Conservation (phyloP, 2,888 invertebrate species). For the Limnephilus lunatus region DNA sequence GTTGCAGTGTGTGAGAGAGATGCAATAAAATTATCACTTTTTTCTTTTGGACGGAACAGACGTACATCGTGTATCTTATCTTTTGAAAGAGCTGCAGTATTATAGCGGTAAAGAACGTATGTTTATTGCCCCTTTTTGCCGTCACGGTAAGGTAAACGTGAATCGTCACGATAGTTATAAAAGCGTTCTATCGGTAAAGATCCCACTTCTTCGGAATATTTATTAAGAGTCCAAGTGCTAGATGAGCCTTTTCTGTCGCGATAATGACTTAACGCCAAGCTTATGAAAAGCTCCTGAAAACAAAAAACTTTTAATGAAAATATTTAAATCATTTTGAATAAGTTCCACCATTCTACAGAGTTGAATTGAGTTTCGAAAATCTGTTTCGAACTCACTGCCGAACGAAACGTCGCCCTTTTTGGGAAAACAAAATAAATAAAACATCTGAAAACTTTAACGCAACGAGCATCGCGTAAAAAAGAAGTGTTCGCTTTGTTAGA, state of each 20-base stretch:
- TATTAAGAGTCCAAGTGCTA: neutral
- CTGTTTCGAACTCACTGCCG: neutral
- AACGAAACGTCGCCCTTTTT: neutral
- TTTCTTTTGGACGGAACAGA: too few species aligned
- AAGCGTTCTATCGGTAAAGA: too few species aligned
- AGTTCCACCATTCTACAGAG: neutral
- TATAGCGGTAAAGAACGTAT: too few species aligned
- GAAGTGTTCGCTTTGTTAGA: neutral
- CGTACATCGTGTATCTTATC: too few species aligned
- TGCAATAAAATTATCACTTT: too few species aligned
- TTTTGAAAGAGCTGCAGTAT: too few species aligned
- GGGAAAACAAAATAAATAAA: neutral
- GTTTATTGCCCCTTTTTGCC: too few species aligned
- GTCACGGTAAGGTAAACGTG: too few species aligned
- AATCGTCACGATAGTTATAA: too few species aligned
- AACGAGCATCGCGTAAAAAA: neutral
- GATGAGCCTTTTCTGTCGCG: neutral
- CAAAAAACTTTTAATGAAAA: neutral
- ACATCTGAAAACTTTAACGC: neutral
- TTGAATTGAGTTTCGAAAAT: neutral
- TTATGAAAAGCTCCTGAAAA: neutral
- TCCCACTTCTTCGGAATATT: too few species aligned
- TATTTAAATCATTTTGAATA: neutral
- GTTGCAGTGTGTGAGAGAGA: too few species aligned
- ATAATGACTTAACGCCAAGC: neutral